Evolutionary conservation across 2,797 vertebrate species (phyloP).

Genomic region (Enteromius viviparus): DNA sequence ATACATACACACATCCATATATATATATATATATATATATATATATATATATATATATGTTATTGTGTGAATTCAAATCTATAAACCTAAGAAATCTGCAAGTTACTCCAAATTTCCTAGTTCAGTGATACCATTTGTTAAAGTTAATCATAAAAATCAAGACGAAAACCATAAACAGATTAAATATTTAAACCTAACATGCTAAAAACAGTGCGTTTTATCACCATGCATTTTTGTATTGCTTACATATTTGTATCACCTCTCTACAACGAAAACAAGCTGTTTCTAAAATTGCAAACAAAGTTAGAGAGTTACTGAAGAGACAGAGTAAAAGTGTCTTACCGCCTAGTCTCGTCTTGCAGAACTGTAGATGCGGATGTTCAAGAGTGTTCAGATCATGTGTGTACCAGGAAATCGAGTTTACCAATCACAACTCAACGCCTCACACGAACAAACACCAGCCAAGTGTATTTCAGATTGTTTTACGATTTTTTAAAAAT

Average conservation of each 20-base stretch:
- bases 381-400: conserved; percentile 12
- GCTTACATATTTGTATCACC: neutral
- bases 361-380: conserved; percentile 38
- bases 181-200: neutral
- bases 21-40: neutral
- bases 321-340: conserved; percentile 15
- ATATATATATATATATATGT: neutral
- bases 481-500: neutral
- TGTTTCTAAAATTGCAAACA: neutral
- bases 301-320: neutral
- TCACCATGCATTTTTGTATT: neutral
- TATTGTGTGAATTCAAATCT: neutral
- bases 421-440: conserved; percentile 42
- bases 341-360: conserved; percentile 29
- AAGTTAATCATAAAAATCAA: neutral
- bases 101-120: neutral
- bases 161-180: neutral
- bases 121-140: neutral
- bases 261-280: neutral
- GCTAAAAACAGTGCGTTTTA: neutral
- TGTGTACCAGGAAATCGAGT: conserved; percentile 35
- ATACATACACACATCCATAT: no score
- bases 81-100: neutral
- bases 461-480: neutral
- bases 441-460: neutral